Base-by-base conservation (phyloP, 2,888 invertebrate species). In the Dinocampus coccinellae region DNA sequence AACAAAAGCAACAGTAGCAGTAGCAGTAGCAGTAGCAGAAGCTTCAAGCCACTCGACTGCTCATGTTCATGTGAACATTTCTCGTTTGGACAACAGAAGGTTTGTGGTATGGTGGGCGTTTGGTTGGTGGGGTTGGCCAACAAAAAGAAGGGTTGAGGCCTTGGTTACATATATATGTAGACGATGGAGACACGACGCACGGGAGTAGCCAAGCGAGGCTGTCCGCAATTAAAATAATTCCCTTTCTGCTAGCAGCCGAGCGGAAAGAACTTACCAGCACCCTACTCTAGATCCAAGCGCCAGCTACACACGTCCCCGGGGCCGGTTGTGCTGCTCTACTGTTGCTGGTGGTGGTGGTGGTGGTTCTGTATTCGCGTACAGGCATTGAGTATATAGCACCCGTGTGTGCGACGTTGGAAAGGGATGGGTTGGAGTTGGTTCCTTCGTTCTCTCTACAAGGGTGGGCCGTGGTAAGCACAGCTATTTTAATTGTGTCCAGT, bases 221-320 rank as follows among this genome's bases (percentile, higher is more conserved):
- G 86, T 84, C 86, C 87, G 87, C 87, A 87, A 87, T 87, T 87
- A 87, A 87, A 87, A 87, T 87, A 87, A 87, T 87, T 87, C 87
- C 87, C 87, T 87, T 87, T 87, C 87, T 85, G 86, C 80, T 83
- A 84, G 85, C 87, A 87, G 85, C 86, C 87, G 82, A 87, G 87
- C 87, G 87, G 86, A 87, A 87, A 87, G 87, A 87, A 87, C 85
- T 87, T 87, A 85, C 83, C 84, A 84, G 85, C 84, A 82, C 84
- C 84, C 85, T 82, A 81, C 79, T 81, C 80, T 78, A 78, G 78
- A 78, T 76, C 76, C 67, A 52, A 47, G 74, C 58, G 33, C 60
- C 47, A 47, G 47, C 57, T 42, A 68, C 72, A 29, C 39, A 36
- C 66, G 55, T 53, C 65, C 70, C 58, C 52, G 64, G 53, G 68